These are phyloP conservation scores for Paguma larvata DNA, from an alignment of 2,797 vertebrate genomes.

Conservation along the genomic window DNA sequence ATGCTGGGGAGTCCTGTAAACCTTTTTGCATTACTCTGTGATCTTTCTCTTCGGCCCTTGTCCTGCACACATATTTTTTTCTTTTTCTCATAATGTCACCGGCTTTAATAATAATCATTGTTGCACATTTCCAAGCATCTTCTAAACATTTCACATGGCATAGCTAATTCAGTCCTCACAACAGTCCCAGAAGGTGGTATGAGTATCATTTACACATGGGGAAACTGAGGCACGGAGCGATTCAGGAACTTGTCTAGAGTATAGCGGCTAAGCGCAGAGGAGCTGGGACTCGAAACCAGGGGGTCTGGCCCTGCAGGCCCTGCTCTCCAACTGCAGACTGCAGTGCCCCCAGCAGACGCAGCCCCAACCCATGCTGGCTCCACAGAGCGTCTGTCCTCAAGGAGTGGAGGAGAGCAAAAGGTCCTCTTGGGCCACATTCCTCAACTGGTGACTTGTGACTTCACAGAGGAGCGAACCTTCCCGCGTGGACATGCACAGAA, in stretches of 20 bases:
- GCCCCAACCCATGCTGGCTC: neutral
- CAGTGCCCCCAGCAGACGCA: accelerated
- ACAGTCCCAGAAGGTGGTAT: neutral
- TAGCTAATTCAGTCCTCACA: neutral
- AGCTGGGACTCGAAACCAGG: neutral
- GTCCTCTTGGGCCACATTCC: neutral
- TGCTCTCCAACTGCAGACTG: neutral
- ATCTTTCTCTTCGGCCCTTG: neutral
- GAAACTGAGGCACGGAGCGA: neutral
- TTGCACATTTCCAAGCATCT: neutral
- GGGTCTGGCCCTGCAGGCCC: neutral
- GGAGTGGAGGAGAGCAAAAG: neutral
- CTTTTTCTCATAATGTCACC: slow-evolving; percentile 22
- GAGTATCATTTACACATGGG: neutral
- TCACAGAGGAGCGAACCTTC: neutral
- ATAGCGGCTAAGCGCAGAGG: neutral
- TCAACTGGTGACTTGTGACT: neutral
- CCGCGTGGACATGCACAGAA: accelerated
- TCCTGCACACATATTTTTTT: neutral
- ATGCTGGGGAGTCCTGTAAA: neutral
- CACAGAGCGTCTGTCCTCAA: accelerated
- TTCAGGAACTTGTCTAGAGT: neutral
- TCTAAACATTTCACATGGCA: neutral
- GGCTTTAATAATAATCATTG: neutral
- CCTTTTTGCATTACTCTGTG: neutral